phyloP scores from a whole-genome alignment of 2,113 vertebrate species.

The Grantiella picta region DNA sequence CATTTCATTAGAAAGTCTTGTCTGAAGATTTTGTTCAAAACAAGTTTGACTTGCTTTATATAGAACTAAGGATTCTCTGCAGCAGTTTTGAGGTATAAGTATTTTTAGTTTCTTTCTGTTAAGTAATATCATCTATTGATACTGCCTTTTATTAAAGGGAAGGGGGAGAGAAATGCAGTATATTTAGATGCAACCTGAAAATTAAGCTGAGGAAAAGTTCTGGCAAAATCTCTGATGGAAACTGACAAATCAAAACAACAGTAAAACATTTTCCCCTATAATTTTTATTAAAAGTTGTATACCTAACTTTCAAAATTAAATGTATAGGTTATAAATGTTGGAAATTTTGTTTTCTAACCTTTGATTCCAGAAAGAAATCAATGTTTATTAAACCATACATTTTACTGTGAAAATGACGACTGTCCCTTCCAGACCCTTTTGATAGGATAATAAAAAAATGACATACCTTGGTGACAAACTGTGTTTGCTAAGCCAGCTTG shows the following conservation, averaged over 20 bases:
- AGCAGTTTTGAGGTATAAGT: neutral
- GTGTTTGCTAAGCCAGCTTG: neutral
- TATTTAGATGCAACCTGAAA: neutral
- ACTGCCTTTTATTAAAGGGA: neutral
- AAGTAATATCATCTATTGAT: neutral
- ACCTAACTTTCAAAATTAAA: neutral
- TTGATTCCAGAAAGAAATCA: neutral
- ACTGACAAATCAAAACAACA: neutral
- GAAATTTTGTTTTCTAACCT: neutral
- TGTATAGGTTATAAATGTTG: neutral
- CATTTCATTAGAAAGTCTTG: neutral
- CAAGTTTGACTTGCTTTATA: rapidly evolving
- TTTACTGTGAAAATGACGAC: neutral
- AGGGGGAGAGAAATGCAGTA: neutral
- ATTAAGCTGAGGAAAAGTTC: neutral
- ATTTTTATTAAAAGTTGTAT: neutral
- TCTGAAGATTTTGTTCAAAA: neutral
- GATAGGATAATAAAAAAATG: neutral
- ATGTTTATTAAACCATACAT: neutral
- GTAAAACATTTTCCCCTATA: rapidly evolving
- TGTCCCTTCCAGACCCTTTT: neutral
- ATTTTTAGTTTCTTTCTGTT: neutral
- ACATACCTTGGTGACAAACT: neutral
- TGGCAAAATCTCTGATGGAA: neutral
- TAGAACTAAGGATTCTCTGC: neutral